Conservation (phyloP, 2,888 invertebrate genomes). For the Brassicogethes aeneus region DNA sequence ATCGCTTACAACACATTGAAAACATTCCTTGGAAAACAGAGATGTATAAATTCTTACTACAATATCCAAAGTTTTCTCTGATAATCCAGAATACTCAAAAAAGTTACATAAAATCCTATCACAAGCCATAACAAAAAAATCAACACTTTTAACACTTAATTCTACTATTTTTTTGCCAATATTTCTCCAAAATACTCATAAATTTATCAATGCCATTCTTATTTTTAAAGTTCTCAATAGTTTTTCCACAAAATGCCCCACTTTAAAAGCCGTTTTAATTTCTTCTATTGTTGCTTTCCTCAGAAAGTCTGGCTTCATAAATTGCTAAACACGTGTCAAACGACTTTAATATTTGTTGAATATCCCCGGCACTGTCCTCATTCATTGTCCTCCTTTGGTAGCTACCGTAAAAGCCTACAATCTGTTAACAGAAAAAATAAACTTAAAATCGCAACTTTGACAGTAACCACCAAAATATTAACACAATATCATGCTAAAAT, state of each 20-base stretch:
- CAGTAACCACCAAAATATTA: constrained; percentile 26
- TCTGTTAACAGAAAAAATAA: constrained; percentile 28
- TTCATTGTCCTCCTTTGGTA: constrained; percentile 24
- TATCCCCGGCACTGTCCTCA: constrained; percentile 28
- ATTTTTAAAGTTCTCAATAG: constrained; percentile 42
- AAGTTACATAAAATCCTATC: constrained; percentile 42
- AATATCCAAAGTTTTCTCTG: constrained; percentile 35
- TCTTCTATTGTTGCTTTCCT: constrained; percentile 41
- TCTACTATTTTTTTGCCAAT: constrained; percentile 17
- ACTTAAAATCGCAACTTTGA: constrained; percentile 19
- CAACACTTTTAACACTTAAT: constrained; percentile 14
- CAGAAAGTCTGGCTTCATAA: constrained; percentile 45
- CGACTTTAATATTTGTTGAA: constrained; percentile 43
- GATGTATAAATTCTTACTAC: constrained; percentile 41
- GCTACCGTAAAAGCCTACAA: constrained; percentile 25
- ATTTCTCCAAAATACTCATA: constrained; percentile 34
- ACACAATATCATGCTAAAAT: background rate
- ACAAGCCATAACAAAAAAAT: constrained; percentile 37
- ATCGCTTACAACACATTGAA: constrained; percentile 34
- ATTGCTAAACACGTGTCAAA: constrained; percentile 47
- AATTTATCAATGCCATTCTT: constrained; percentile 41
- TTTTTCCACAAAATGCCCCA: constrained; percentile 48
- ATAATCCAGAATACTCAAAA: constrained; percentile 32
- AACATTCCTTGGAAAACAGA: constrained; percentile 36
- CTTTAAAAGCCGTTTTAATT: constrained; percentile 46